Evolutionary conservation across 2,797 vertebrate species (phyloP), one percentile per base, ranked within the genome.

Genomic region (Dendrocincla tyrannina): DNA sequence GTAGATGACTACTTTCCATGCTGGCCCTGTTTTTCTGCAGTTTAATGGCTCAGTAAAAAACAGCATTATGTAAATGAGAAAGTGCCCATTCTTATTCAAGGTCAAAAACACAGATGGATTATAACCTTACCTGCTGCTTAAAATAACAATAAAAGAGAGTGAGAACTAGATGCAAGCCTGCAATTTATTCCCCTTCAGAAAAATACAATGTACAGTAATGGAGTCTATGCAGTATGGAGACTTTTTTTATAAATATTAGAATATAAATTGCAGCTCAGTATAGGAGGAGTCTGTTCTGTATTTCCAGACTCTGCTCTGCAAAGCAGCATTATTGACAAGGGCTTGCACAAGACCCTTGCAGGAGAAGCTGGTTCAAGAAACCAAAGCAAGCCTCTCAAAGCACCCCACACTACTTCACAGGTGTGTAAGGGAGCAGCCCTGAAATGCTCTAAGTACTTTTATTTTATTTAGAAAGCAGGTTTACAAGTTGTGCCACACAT

Each of bases 41-140:
- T 96, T 96, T 95, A 96, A 96, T 95, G 83, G 93, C 89, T 91
- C 80, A 74, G 83, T 87, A 93, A 96, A 96, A 96, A 94, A 74
- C 70, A 91, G 85, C 88, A 91, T 96, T 96, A 97, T 97, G 95
- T 82, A 97, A 96, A 96, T 96, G 89, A 96, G 89, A 82, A 93
- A 95, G 37, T 79, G 41, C 74, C 94, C 93, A 70, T 86, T 93
- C 94, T 63, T 82, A 66, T 82, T 94, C 77, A 94, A 95, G 92
- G 94, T 96, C 94, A 96, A 56, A 64, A 90, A 60, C 50, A 84
- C 44, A 88, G 88, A 91, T 76, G 85, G 85, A 91, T 96, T 94
- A 95, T 85, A 96, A 91, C 89, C 83, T 93, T 90, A 97, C 89
- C 91, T 96, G 85, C 87, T 86, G 59, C 77, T 96, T 91, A 93